Evolutionary conservation across 2,888 invertebrate genomes (phyloP), one percentile per base, ranked within the genome.

Genomic region (Aleiodes alternator): DNA sequence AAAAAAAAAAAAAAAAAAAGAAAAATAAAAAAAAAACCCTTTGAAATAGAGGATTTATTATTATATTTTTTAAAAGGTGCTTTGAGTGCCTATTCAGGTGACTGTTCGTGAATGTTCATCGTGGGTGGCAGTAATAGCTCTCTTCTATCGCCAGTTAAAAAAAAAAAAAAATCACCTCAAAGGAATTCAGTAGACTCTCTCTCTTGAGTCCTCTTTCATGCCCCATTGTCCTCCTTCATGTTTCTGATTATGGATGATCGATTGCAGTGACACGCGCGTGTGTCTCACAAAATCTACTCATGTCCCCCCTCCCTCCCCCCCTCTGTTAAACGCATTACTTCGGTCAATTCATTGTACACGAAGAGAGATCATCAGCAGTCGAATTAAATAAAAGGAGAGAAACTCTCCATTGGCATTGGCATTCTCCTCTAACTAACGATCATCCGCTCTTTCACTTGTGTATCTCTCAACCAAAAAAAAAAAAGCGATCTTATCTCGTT

Each of bases 41-140:
- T 2, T 23, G 23, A 23, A 23, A 23, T 23, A 68, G 69, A 23
- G 72, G 50, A 76, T 75, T 68, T 71, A 56, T 75, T 31, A 59
- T 51, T 23, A 23, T 23, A 23, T 48, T n/a, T 51, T 51, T 68
- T 23, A 68, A 23, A 29, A 66, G 68, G 68, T 6, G 9, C 50
- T 51, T 51, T 51, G 51, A 68, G 51, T 12, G 11, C 23, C 34
- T 31, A 68, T 68, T 68, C 14, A 68, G 51, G 68, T 68, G 68
- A 53, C 34, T 68, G 29, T 50, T 68, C 16, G 66, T 69, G 59
- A 69, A 61, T 69, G 57, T 72, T 70, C 86, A 77, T 85, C 88
- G 88, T 88, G 88, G 88, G 88, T 88, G 88, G 88, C 84, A 86
- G 85, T 85, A 84, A 87, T 87, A 83, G 85, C 82, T 87, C 85